Evolutionary conservation across 1,140 invertebrate genomes (phyloP), one percentile per base, ranked within the genome.

Genomic region (Bombyx mandarina): DNA sequence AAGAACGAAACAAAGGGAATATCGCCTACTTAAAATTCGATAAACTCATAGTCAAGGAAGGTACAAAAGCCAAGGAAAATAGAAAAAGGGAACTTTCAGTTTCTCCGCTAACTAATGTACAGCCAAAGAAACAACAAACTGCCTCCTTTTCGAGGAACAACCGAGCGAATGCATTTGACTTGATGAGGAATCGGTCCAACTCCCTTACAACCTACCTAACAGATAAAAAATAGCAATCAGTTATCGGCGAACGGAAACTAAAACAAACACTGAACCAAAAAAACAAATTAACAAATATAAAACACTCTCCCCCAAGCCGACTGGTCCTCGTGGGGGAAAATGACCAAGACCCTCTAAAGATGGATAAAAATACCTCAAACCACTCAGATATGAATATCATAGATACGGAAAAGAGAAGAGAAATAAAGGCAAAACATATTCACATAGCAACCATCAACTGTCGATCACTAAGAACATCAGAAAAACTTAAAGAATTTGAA

Each of bases 321-420:
- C n/a, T n/a, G n/a, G n/a, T n/a, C n/a, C n/a, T n/a, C n/a, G n/a
- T n/a, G n/a, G n/a, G n/a, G n/a, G n/a, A n/a, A n/a, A n/a, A n/a
- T n/a, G 59, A 66, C 61, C 65, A 63, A 22, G 45, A 63, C 61
- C 62, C 61, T 57, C 62, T 46, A 66, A 56, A 6, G 44, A 26
- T 52, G 7, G 51, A 60, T 47, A 6, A 6, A 6, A n/a, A n/a
- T n/a, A n/a, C n/a, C n/a, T n/a, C n/a, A n/a, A n/a, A n/a, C n/a
- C n/a, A n/a, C n/a, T n/a, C n/a, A n/a, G n/a, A n/a, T n/a, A n/a
- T n/a, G n/a, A n/a, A n/a, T n/a, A n/a, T n/a, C n/a, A n/a, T n/a
- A n/a, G n/a, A n/a, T n/a, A n/a, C n/a, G n/a, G n/a, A n/a, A n/a
- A n/a, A n/a, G n/a, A n/a, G n/a, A n/a, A n/a, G n/a, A n/a, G n/a